Conservation (phyloP, 30 jellyfish, hydroid and myxozoan genomes). For the Cassiopea xamachana region DNA sequence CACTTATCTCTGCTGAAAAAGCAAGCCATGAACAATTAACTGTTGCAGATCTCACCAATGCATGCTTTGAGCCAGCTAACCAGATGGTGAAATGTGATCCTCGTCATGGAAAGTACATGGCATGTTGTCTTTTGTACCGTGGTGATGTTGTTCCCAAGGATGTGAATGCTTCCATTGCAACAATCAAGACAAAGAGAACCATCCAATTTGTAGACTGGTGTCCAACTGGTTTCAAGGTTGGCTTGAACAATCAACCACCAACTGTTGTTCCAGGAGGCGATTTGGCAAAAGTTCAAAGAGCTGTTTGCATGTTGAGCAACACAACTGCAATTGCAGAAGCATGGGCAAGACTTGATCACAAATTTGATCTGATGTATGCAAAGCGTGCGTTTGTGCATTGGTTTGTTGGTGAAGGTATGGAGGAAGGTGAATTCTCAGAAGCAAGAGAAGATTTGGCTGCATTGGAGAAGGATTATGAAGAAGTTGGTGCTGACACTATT, state of each 20-base stretch:
- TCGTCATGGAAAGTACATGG: constrained; percentile 97
- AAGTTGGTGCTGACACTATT: constrained; percentile 93
- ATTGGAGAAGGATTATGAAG: constrained; percentile 97
- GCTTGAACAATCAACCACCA: constrained; percentile 97
- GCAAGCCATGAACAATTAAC: constrained; percentile 95
- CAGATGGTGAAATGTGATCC: constrained; percentile 99
- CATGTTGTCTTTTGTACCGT: constrained; percentile 96
- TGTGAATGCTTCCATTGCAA: constrained; percentile 95
- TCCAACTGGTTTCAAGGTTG: constrained; percentile 99
- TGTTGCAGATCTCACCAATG: constrained; percentile 92
- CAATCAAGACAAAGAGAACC: constrained; percentile 96
- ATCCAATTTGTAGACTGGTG: constrained; percentile 99
- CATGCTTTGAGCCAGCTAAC: constrained; percentile 98
- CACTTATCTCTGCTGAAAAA: constrained; percentile 89
- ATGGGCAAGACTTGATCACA: constrained; percentile 97
- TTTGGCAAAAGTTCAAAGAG: constrained; percentile 94
- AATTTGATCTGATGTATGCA: constrained; percentile 94
- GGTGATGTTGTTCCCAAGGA: constrained; percentile 99
- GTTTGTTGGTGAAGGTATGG: constrained; percentile 99
- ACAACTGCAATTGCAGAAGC: constrained; percentile 98
- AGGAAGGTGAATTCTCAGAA: constrained; percentile 98
- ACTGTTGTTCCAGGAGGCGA: constrained; percentile 99
- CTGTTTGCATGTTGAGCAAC: constrained; percentile 99
- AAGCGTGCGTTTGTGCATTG: constrained; percentile 98
- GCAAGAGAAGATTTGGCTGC: constrained; percentile 99